Conservation (phyloP, 2,113 vertebrate species). For the Corythornis cristatus region DNA sequence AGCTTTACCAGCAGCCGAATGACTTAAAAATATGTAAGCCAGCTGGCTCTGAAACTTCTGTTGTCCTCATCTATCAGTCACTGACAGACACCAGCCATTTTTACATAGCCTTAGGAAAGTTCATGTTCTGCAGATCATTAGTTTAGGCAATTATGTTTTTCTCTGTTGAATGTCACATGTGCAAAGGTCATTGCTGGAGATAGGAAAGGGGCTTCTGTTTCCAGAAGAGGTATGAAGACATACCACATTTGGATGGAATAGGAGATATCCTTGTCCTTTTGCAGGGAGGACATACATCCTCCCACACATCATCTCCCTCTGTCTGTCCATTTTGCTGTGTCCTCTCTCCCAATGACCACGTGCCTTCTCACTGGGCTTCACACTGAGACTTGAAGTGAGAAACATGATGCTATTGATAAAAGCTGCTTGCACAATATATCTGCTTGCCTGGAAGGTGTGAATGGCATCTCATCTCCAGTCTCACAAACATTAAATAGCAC, state of each 20-base stretch:
- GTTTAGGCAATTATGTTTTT: background rate
- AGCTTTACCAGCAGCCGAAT: background rate
- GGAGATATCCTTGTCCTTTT: background rate
- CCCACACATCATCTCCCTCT: background rate
- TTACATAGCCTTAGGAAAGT: conserved; percentile 8
- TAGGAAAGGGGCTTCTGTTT: background rate
- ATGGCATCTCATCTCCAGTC: background rate
- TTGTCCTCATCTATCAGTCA: rapidly evolving
- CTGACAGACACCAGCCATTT: conserved; percentile 27
- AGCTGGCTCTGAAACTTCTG: background rate
- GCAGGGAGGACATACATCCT: rapidly evolving
- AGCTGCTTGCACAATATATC: background rate
- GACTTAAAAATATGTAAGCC: conserved; percentile 19
- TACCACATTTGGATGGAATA: background rate
- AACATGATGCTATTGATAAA: background rate
- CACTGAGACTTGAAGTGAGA: background rate
- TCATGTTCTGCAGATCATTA: background rate
- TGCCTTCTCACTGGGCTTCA: background rate
- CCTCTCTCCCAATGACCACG: background rate
- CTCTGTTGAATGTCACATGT: background rate
- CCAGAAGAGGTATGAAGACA: background rate
- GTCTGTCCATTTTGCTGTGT: background rate
- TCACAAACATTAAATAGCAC: background rate
- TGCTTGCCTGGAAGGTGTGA: background rate
- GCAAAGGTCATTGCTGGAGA: background rate